These are phyloP conservation scores for Sylvia borin DNA, from an alignment of 2,797 vertebrate species.

Conservation along the genomic window DNA sequence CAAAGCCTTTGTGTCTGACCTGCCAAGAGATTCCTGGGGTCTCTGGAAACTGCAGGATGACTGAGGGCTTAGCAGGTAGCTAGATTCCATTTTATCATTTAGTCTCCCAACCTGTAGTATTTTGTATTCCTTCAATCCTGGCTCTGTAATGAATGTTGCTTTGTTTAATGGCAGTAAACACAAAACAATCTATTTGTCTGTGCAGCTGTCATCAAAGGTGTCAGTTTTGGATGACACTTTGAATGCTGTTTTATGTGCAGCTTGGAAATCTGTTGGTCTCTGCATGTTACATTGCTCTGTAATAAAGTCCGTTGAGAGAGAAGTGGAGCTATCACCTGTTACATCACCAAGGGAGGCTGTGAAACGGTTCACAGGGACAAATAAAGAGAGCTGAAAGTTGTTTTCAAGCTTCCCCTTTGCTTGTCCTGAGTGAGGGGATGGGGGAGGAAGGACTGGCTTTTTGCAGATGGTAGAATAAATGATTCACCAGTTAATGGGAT, in stretches of 20 bases:
- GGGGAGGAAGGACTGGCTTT: constrained; percentile 27
- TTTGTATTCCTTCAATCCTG: not conserved
- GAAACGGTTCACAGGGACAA: not conserved
- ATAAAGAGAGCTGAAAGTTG: not conserved
- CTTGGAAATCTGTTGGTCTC: not conserved
- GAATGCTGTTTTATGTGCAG: not conserved
- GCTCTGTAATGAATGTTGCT: not conserved
- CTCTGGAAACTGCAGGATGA: not conserved
- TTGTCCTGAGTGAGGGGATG: constrained; percentile 8
- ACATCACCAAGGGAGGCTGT: not conserved
- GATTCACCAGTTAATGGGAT: constrained; percentile 61
- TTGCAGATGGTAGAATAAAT: constrained; percentile 65
- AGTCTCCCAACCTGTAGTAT: not conserved
- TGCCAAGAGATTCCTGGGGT: not conserved
- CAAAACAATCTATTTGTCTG: not conserved
- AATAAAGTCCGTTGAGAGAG: not conserved
- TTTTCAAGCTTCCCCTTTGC: constrained; percentile 6
- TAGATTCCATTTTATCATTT: not conserved
- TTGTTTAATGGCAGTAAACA: not conserved
- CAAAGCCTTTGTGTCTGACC: not conserved
- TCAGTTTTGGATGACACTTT: not conserved
- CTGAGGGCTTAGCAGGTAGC: not conserved
- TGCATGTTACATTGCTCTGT: not conserved
- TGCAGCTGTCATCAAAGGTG: not conserved
- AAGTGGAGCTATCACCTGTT: not conserved